Evolutionary conservation across 2,888 invertebrate species (phyloP), one percentile per base, ranked within the genome.

Genomic region (Cheilosia pagana): DNA sequence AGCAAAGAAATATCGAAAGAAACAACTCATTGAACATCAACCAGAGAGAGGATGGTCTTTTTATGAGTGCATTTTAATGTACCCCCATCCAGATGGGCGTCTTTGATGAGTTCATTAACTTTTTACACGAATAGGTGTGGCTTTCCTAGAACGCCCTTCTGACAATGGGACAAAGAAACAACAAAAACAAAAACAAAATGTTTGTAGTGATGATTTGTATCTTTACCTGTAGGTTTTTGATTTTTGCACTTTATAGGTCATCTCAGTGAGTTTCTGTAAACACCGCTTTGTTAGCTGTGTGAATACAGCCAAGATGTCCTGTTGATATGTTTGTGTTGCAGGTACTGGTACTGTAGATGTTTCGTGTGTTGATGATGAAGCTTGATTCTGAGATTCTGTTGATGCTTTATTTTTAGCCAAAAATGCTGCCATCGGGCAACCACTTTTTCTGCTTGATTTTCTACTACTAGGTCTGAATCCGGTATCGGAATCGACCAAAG

Each of bases 171-270:
- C 59, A 48, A 31, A 7, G 35, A 8, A 45, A 41, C n/a, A n/a
- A n/a, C n/a, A n/a, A n/a, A n/a, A n/a, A n/a, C n/a, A n/a, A n/a
- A n/a, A n/a, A n/a, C n/a, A n/a, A n/a, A n/a, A n/a, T n/a, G n/a
- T n/a, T n/a, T n/a, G 12, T n/a, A 75, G 62, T 55, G 28, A 12
- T 25, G 59, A 14, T n/a, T 25, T 39, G 19, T 52, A 77, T 78
- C 89, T 90, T 92, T 87, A 92, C 92, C 88, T 90, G 89, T 90
- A 92, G 39, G 89, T 86, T 78, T 88, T 89, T 62, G 90, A 90
- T 86, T 71, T 88, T 87, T 91, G 89, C 35, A 91, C 59, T 76
- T 88, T 87, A 35, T 67, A 86, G 39, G 89, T 81, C 59, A 89
- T 76, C 35, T 88, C 88, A 62, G 88, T 83, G 53, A 90, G 77